These are phyloP conservation scores for Drosophila parvula DNA, from an alignment of 1,140 invertebrate species.

Conservation along the genomic window DNA sequence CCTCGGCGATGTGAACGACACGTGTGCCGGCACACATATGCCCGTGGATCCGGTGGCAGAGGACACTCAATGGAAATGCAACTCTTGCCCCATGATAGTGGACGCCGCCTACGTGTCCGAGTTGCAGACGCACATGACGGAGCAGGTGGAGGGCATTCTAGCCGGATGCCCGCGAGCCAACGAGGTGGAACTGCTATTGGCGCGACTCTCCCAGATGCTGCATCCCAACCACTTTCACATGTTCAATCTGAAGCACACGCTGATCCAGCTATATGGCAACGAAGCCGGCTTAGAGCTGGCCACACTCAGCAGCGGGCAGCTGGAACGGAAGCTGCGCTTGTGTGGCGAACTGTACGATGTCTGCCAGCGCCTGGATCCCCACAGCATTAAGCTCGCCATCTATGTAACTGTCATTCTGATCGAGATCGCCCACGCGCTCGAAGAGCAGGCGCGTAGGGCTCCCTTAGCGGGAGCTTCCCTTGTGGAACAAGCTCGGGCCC, in stretches of 20 bases:
- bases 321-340: constrained; percentile 88
- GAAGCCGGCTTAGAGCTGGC: constrained; percentile 86
- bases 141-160: constrained; percentile 89
- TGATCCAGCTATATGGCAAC: constrained; percentile 90
- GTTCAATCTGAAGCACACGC: constrained; percentile 90
- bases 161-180: constrained; percentile 86
- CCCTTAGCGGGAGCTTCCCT: constrained; percentile 45
- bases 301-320: constrained; percentile 85
- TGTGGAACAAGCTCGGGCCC: constrained; percentile 37
- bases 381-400: constrained; percentile 88
- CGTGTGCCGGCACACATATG: constrained; percentile 87
- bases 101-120: constrained; percentile 85
- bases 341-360: constrained; percentile 88
- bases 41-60: constrained; percentile 88
- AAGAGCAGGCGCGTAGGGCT: constrained; percentile 85
- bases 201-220: constrained; percentile 87
- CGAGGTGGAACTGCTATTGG: constrained; percentile 87
- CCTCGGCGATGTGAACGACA: constrained; percentile 85
- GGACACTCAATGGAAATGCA: constrained; percentile 90
- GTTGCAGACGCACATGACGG: constrained; percentile 88
- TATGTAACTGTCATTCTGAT: constrained; percentile 90
- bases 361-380: constrained; percentile 88
- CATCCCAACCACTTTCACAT: constrained; percentile 93
- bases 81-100: constrained; percentile 87
- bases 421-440: constrained; percentile 87